phyloP scores from a whole-genome alignment of 2,888 invertebrate species.

The Lottia gigantea region DNA sequence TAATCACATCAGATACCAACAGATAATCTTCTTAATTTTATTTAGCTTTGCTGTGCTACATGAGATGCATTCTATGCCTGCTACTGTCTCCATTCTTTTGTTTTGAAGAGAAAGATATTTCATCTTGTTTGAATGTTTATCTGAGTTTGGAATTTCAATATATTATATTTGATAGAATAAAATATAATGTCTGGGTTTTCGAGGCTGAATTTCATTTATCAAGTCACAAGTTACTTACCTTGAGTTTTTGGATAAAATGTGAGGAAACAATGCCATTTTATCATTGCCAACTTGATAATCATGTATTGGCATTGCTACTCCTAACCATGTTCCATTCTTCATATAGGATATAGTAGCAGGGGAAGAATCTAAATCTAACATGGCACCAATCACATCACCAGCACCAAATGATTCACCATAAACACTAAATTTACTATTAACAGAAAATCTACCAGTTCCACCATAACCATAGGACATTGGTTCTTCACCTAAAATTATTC shows the following conservation, averaged over 20 bases:
- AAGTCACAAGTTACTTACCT: constrained; percentile 39
- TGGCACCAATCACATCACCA: constrained; percentile 83
- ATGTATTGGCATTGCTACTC: constrained; percentile 79
- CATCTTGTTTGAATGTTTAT: too few relatives aligned
- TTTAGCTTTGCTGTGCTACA: too few relatives aligned
- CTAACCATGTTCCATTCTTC: constrained; percentile 83
- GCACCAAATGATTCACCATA: constrained; percentile 80
- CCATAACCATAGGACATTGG: constrained; percentile 84
- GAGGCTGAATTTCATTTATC: too few relatives aligned
- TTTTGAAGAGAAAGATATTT: too few relatives aligned
- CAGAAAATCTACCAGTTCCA: constrained; percentile 84
- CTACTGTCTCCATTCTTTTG: too few relatives aligned
- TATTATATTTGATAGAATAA: too few relatives aligned
- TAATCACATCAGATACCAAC: too few relatives aligned
- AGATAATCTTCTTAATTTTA: too few relatives aligned
- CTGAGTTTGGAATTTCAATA: too few relatives aligned
- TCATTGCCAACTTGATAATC: constrained; percentile 72
- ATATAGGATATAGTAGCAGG: constrained; percentile 82
- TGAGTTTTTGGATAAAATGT: constrained; percentile 88
- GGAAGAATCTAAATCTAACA: constrained; percentile 78
- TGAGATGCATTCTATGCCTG: too few relatives aligned
- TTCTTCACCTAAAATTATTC: constrained; percentile 74
- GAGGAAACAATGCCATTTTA: constrained; percentile 84
- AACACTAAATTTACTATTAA: constrained; percentile 80
- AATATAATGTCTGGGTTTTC: too few relatives aligned